Base-by-base conservation (phyloP, 2,113 vertebrate species). In the Mungos mungo region DNA sequence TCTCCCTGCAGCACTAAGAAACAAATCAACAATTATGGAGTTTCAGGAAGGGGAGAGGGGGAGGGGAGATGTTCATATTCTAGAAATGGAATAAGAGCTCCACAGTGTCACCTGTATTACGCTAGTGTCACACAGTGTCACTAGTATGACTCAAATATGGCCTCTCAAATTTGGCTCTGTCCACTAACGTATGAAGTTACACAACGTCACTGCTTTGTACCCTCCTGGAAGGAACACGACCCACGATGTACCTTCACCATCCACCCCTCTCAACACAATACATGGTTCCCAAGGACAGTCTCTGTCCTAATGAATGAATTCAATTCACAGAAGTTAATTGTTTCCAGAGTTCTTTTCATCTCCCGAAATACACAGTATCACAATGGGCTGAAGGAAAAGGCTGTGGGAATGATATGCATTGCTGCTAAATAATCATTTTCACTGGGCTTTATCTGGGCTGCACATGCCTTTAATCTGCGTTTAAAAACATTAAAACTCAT, bases 301-400 rank as follows among this genome's bases (percentile, higher is more conserved):
- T 93, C 91, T 65, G 90, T 98, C 98, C 97, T 99, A 98, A 99
- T 98, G 99, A 98, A 98, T 98, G 98, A 97, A 98, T 98, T 98
- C 98, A 98, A 98, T 99, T 98, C 98, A 96, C 80, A 97, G 97
- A 98, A 99, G 99, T 99, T 99, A 99, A 99, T 98, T 99, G 98
- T 98, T 99, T 97, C 97, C 92, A 97, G 97, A 98, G 66, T 98
- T 97, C 96, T 98, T 98, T 98, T 98, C 96, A 98, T 98, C 92
- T 98, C 81, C 96, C 93, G 83, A 98, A 98, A 98, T 88, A 92
- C 65, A 8, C 84, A 97, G 84, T 71, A 92, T 68, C 94, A 98
- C 97, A 98, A 88, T 74, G 63, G 79, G 52, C 84, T 96, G 27
- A 88, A 96, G 97, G 50, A 95, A 77, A 97, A 90, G 74, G 88